These are phyloP conservation scores for Epistrophella euchroma DNA, from an alignment of 2,888 invertebrate species.

Conservation along the genomic window DNA sequence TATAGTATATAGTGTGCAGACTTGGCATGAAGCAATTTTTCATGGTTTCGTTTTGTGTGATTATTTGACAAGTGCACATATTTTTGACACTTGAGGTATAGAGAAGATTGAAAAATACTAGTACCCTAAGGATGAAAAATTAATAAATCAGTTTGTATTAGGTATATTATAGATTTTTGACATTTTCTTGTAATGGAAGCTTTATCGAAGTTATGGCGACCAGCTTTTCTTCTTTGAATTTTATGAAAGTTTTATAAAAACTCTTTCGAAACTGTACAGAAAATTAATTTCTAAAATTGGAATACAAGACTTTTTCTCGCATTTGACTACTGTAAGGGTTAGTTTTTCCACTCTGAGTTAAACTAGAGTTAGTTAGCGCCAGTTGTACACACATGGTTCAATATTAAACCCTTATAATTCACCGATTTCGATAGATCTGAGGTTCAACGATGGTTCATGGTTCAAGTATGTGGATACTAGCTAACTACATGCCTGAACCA, in stretches of 20 bases:
- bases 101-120: not conserved
- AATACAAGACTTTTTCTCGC: too few relatives aligned
- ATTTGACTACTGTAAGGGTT: too few relatives aligned
- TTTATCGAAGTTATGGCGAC: not conserved
- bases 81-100: constrained; percentile 45
- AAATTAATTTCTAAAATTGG: too few relatives aligned
- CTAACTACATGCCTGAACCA: too few relatives aligned
- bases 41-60: constrained; percentile 51
- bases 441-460: too few relatives aligned
- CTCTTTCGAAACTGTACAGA: too few relatives aligned
- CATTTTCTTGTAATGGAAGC: not conserved
- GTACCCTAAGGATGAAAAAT: constrained; percentile 36
- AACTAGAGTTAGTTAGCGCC: too few relatives aligned
- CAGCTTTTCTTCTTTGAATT: not conserved
- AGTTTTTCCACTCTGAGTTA: too few relatives aligned
- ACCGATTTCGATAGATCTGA: too few relatives aligned
- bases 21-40: constrained; percentile 67
- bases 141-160: not conserved
- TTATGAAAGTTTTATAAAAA: not conserved
- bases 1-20: not conserved
- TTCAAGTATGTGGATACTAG: too few relatives aligned
- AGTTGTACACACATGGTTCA: too few relatives aligned
- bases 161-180: not conserved
- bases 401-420: too few relatives aligned
- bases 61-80: constrained; percentile 65